Conservation (phyloP, 2,797 vertebrate species). For the Pseudochaenichthys georgianus region DNA sequence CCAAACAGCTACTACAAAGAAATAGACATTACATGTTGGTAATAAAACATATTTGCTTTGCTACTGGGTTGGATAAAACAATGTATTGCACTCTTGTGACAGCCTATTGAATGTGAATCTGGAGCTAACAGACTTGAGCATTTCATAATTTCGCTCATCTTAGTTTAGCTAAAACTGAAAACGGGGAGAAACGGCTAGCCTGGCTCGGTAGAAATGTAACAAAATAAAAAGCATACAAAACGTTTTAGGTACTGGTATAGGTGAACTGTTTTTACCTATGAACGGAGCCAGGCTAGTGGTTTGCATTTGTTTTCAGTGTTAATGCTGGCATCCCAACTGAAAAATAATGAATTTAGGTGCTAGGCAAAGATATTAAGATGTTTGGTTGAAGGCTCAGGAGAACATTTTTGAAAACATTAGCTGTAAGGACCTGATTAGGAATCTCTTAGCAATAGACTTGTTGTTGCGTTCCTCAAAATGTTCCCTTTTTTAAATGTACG, state of each 20-base stretch:
- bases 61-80: no score
- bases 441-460: constrained; percentile 40
- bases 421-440: constrained; percentile 16
- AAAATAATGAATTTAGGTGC: constrained; percentile 2
- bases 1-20: no score
- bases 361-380: constrained; percentile 1
- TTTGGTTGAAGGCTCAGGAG: constrained; percentile 13
- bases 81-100: no score
- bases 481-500: not conserved
- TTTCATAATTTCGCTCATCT: not conserved
- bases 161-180: constrained; percentile 1
- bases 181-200: not conserved
- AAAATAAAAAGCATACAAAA: no score
- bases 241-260: no score
- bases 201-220: not conserved
- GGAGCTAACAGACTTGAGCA: not conserved
- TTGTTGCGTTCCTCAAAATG: constrained; percentile 35
- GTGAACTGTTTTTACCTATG: no score
- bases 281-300: no score
- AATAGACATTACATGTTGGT: no score
- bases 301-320: not conserved
- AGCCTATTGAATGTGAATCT: not conserved
- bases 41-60: no score
- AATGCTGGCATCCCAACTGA: not conserved
- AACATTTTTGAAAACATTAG: not conserved